Evolutionary conservation across 1,140 invertebrate genomes (phyloP).

Genomic region (Trichonephila clavipes): DNA sequence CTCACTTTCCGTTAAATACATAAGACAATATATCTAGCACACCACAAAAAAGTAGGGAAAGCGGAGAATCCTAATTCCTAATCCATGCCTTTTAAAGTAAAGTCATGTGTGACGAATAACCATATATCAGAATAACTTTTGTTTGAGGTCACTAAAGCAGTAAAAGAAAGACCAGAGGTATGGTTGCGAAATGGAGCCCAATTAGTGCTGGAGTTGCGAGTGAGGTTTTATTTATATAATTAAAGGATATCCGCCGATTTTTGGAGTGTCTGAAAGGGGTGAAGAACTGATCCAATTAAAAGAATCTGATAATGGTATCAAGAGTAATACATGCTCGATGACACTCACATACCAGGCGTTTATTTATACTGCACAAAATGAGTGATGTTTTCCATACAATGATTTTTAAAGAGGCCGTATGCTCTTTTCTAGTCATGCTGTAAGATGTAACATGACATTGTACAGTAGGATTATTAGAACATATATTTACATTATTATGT

Average conservation of each 20-base stretch:
- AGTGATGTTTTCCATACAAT: slow-evolving; percentile 9
- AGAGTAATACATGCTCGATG: slow-evolving; percentile 35
- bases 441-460: too few species aligned
- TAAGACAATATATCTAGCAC: too few species aligned
- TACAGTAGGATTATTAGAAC: too few species aligned
- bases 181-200: background rate
- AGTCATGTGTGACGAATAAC: background rate
- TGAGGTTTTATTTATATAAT: slow-evolving; percentile 38
- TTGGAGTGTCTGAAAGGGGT: background rate
- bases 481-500: too few species aligned
- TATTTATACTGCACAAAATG: background rate
- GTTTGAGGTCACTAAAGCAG: slow-evolving; percentile 25
- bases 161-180: slow-evolving; percentile 31
- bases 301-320: slow-evolving; percentile 42
- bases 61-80: background rate
- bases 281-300: slow-evolving; percentile 54
- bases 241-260: slow-evolving; percentile 53
- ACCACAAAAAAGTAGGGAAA: too few species aligned
- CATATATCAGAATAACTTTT: slow-evolving; percentile 17
- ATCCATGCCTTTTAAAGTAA: background rate
- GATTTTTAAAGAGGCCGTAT: background rate
- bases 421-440: background rate
- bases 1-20: too few species aligned
- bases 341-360: background rate
- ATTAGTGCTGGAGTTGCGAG: background rate